phyloP scores from a whole-genome alignment of 2,888 invertebrate genomes.

The Polydrusus cervinus region DNA sequence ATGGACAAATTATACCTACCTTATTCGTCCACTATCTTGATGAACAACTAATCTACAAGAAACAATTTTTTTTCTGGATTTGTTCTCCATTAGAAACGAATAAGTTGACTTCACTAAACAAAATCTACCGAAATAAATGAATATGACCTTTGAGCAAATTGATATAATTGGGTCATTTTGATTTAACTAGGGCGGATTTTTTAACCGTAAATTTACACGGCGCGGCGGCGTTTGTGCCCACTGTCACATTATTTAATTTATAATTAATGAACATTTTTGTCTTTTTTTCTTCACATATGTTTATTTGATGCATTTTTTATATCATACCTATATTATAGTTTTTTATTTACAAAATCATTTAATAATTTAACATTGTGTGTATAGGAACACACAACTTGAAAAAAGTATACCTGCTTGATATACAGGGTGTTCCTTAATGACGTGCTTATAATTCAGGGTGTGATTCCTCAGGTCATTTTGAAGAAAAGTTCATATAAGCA shows the following conservation, averaged over 20 bases:
- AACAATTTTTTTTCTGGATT: constrained; percentile 63
- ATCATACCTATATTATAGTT: no score
- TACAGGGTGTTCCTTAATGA: no score
- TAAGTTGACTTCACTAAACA: constrained; percentile 29
- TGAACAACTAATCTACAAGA: constrained; percentile 71
- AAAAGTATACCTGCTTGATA: no score
- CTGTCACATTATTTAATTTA: constrained; percentile 11
- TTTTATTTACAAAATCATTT: no score
- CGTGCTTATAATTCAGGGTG: no score
- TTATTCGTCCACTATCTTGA: constrained; percentile 72
- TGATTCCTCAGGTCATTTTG: no score
- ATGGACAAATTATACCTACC: constrained; percentile 61
- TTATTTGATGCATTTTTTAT: no score
- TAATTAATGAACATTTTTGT: constrained; percentile 1
- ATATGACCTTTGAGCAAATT: constrained; percentile 60
- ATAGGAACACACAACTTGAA: no score
- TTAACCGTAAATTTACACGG: constrained; percentile 38
- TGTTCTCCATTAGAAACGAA: constrained; percentile 60
- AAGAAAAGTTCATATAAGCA: no score
- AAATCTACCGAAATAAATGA: constrained; percentile 53
- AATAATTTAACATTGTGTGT: no score
- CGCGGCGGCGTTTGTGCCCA: constrained; percentile 5
- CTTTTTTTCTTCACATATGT: background rate
- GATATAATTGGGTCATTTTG: constrained; percentile 64
- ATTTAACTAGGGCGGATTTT: constrained; percentile 57